A percentile compares a stretch with the other conserved stretches of the same genome.
Conservation (phyloP, 1,140 invertebrate genomes). For the Sycobia sp. region DNA sequence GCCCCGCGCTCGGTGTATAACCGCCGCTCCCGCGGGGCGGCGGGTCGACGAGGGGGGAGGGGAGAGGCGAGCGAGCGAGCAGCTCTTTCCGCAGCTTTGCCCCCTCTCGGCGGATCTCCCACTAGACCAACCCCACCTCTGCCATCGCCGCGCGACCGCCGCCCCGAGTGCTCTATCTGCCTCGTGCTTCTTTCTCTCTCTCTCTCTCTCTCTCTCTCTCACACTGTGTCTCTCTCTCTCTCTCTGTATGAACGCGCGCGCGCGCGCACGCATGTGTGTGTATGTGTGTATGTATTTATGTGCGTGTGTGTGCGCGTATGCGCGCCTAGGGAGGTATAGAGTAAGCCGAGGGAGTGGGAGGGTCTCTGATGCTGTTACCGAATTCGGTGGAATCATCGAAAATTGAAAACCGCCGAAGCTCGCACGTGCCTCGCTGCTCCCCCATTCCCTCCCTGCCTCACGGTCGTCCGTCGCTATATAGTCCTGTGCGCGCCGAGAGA, state of each 20-base stretch:
- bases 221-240: slow-evolving; percentile 1
- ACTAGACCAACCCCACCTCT: slow-evolving; percentile 32
- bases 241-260: too few species aligned
- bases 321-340: too few species aligned
- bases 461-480: background rate
- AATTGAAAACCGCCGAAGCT: slow-evolving; percentile 58
- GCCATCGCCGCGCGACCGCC: too few species aligned
- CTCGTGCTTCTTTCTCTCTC: slow-evolving; percentile 10
- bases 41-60: too few species aligned
- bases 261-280: too few species aligned
- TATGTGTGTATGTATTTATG: too few species aligned
- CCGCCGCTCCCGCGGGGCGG: slow-evolving; percentile 44
- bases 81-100: slow-evolving; percentile 12
- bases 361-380: slow-evolving; percentile 36
- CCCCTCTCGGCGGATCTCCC: slow-evolving; percentile 1
- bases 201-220: slow-evolving; percentile 17
- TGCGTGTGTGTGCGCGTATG: slow-evolving; percentile 25
- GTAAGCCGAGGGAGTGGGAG: too few species aligned
- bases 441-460: background rate
- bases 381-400: slow-evolving; percentile 61
- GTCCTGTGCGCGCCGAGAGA: background rate
- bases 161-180: slow-evolving; percentile 3
- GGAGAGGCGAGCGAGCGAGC: too few species aligned
- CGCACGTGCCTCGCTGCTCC: slow-evolving; percentile 14
- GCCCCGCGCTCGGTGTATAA: slow-evolving; percentile 51